These are phyloP conservation scores for Volucella bombylans DNA, from an alignment of 2,888 invertebrate genomes.

Conservation along the genomic window DNA sequence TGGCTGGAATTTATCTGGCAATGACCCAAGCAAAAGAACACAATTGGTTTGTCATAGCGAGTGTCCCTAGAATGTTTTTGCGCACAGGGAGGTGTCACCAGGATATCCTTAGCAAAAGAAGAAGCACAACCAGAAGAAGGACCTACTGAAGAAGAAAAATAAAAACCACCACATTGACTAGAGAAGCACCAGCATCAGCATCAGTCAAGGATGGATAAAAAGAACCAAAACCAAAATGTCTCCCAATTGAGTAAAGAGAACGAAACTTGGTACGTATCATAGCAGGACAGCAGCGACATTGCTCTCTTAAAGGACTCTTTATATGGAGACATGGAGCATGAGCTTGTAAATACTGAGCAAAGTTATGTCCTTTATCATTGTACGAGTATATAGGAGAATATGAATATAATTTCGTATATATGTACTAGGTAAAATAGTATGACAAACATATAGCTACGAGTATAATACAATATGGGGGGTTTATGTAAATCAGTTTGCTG, in stretches of 20 bases:
- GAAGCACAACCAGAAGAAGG: conserved; percentile 9
- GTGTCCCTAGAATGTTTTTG: conserved; percentile 76
- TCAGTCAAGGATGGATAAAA: conserved; percentile 40
- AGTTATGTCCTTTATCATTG: conserved; percentile 15
- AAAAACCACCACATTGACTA: conserved; percentile 53
- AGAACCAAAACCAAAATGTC: conserved; percentile 30
- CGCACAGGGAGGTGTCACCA: conserved; percentile 77
- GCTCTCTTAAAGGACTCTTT: conserved; percentile 63
- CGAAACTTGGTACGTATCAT: conserved; percentile 53
- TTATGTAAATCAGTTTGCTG: conserved; percentile 69
- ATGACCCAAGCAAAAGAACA: conserved; percentile 75
- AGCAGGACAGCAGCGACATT: not conserved
- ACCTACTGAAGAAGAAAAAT: conserved; percentile 22
- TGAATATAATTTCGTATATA: no score
- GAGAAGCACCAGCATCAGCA: conserved; percentile 18
- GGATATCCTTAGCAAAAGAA: conserved; percentile 55
- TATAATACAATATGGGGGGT: not conserved
- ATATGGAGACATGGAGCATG: conserved; percentile 47
- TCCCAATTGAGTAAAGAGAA: conserved; percentile 58
- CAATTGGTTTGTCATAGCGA: conserved; percentile 76
- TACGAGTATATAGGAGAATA: conserved; percentile 9
- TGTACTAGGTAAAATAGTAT: no score
- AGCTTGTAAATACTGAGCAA: conserved; percentile 37
- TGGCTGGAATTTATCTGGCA: conserved; percentile 75
- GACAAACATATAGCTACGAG: no score